A percentile compares a stretch with the other conserved stretches of the same genome.
These are phyloP conservation scores for Dryoscopus gambensis DNA, from an alignment of 2,113 vertebrate species.

Conservation along the genomic window DNA sequence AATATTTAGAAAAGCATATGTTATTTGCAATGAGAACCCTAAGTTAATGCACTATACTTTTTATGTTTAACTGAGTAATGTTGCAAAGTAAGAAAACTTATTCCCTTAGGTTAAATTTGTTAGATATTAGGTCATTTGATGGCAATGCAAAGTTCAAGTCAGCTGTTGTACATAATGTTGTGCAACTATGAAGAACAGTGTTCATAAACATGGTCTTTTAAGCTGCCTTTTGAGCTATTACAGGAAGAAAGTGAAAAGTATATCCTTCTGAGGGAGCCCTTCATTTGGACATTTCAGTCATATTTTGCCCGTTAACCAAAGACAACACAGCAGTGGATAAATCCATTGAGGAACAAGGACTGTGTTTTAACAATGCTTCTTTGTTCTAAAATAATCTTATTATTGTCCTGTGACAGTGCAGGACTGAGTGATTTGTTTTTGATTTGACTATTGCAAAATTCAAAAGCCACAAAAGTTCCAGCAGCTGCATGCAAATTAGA, in stretches of 20 bases:
- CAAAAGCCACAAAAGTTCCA: conserved; percentile 22
- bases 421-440: conserved; percentile 27
- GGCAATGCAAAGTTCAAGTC: background rate
- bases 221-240: background rate
- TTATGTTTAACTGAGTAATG: background rate
- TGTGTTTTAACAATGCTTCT: background rate
- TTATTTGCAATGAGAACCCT: background rate
- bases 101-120: background rate
- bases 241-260: background rate
- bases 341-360: background rate
- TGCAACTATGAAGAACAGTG: background rate
- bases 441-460: conserved; percentile 59
- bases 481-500: conserved; percentile 59
- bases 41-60: background rate
- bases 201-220: background rate
- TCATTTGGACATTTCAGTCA: background rate
- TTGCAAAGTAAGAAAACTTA: background rate
- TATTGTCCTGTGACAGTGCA: background rate
- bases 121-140: background rate
- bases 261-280: background rate
- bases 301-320: background rate
- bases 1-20: background rate
- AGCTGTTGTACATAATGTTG: background rate
- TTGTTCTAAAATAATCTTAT: background rate
- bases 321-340: background rate